A percentile compares a stretch with the other conserved stretches of the same genome.
Evolutionary conservation across 1,140 invertebrate genomes (phyloP).

Genomic region (Chionoecetes opilio): DNA sequence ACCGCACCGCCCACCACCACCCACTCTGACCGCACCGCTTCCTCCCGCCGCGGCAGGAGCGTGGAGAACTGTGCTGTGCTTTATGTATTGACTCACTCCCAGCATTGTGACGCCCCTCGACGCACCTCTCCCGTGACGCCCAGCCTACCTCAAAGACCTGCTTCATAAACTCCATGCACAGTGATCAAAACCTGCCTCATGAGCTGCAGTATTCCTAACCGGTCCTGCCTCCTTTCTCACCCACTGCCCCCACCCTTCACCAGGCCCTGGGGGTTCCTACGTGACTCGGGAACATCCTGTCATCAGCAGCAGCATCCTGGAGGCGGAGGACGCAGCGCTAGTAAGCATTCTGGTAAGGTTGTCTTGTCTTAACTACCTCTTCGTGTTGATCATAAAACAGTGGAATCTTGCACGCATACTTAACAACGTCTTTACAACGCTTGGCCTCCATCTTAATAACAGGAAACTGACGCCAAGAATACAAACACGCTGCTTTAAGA

Average conservation of each 20-base stretch:
- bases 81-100: too few relatives aligned
- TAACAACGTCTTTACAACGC: too few relatives aligned
- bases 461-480: too few relatives aligned
- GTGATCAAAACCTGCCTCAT: background rate
- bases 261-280: background rate
- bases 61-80: background rate
- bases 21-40: background rate
- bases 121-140: too few relatives aligned
- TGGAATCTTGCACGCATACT: too few relatives aligned
- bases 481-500: too few relatives aligned
- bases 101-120: too few relatives aligned
- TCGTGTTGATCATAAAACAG: too few relatives aligned
- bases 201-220: background rate
- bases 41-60: background rate
- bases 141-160: too few relatives aligned
- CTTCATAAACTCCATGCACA: too few relatives aligned
- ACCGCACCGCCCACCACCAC: background rate
- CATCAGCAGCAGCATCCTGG: background rate
- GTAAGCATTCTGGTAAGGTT: too few relatives aligned
- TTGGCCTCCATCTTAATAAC: too few relatives aligned
- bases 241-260: background rate
- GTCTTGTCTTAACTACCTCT: background rate
- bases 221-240: background rate
- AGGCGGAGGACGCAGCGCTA: background rate
- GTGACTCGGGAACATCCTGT: background rate